Evolutionary conservation across 1,140 invertebrate species (phyloP), one percentile per base, ranked within the genome.

Genomic region (Helicoverpa zea): DNA sequence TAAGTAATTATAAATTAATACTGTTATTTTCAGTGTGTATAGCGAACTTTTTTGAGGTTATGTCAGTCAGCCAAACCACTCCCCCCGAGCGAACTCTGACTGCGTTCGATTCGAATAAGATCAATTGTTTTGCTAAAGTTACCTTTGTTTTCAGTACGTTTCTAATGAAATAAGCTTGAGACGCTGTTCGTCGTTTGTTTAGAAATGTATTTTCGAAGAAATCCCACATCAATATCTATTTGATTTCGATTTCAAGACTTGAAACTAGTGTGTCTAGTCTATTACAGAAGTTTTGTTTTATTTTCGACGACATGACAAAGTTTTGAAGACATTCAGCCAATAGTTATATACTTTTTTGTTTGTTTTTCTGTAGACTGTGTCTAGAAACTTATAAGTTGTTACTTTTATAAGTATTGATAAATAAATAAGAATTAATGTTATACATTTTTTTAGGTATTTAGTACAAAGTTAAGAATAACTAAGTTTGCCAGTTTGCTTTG

Each of bases 1-100:
- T 94, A 84, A 89, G 92, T 89, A 82, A 79, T 77, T 54, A 66
- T 30, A 64, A 16, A 76, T 14, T 10, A 76, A 64, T 64, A 76
- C 29, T 51, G 18, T 51, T 30, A 59, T 63, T 72, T 70, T 72
- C 35, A 30, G 30, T 30, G 12, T 16, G 7, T 72, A 14, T 72
- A n/a, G 12, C 23, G 18, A 72, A 72, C 68, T 72, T 52, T 61
- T 72, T 73, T 11, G 23, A 73, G 70, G 70, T 73, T 73, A 73
- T 73, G 70, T 43, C 54, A 23, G 23, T 23, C 12, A 73, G 10
- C 29, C 49, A 16, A 72, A 54, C 68, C 49, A 52, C 43, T 23
- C 16, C 68, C 66, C 30, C 4, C 11, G 4, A 14, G 35, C 11
- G 18, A 68, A 10, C 16, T 29, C 18, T 7, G 18, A 70, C 47